A percentile compares a stretch with the other conserved stretches of the same genome.
Evolutionary conservation across 2,113 vertebrate genomes (phyloP).

Genomic region (Anser brachyrhynchus): DNA sequence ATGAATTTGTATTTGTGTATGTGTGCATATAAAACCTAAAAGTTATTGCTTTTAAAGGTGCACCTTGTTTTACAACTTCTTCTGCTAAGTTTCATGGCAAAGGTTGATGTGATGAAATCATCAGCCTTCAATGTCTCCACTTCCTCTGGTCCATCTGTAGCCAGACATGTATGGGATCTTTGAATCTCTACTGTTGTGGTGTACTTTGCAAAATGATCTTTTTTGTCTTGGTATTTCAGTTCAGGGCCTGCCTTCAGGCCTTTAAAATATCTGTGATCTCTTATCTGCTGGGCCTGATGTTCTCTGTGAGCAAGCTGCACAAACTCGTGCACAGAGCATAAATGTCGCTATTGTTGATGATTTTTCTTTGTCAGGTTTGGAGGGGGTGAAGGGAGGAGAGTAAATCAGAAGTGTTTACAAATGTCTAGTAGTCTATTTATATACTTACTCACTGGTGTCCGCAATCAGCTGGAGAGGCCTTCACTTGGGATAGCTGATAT

Average conservation of each 20-base stretch:
- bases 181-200: neutral
- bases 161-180: neutral
- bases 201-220: neutral
- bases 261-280: neutral
- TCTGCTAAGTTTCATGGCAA: neutral
- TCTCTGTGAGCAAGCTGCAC: neutral
- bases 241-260: neutral
- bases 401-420: neutral
- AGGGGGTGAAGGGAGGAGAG: neutral
- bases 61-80: neutral
- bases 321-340: neutral
- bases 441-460: neutral
- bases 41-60: neutral
- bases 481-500: neutral
- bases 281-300: neutral
- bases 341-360: neutral
- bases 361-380: neutral
- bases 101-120: neutral
- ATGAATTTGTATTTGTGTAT: neutral
- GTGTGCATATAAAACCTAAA: neutral
- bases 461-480: neutral
- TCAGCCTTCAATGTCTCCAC: neutral
- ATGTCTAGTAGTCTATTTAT: neutral
- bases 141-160: neutral
- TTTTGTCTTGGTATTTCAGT: neutral